These are phyloP conservation scores for Xiphophorus birchmanni DNA, from an alignment of 2,797 vertebrate species.

Conservation along the genomic window DNA sequence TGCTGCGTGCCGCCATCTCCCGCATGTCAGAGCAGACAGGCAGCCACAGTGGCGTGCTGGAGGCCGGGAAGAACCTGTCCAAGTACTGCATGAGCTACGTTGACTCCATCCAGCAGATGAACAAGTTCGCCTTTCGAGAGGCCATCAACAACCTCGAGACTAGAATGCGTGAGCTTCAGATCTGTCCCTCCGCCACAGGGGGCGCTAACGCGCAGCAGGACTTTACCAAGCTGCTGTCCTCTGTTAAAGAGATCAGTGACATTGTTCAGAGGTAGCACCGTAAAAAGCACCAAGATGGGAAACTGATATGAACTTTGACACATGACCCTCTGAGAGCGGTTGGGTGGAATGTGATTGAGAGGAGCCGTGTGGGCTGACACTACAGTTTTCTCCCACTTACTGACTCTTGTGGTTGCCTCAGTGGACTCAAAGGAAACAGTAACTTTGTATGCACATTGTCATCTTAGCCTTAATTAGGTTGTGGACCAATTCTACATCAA, in stretches of 20 bases:
- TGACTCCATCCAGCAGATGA: conserved; percentile 99
- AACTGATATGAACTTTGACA: conserved; percentile 39
- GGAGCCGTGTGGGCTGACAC: conserved; percentile 39
- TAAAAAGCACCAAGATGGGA: conserved; percentile 22
- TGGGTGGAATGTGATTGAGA: conserved; percentile 22
- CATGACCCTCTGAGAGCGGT: conserved; percentile 26
- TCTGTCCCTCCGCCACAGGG: conserved; percentile 89
- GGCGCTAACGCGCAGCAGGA: conserved; percentile 89
- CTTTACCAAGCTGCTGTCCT: conserved; percentile 96
- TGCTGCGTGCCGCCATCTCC: conserved; percentile 88
- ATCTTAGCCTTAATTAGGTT: conserved; percentile 41
- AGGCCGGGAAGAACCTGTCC: conserved; percentile 97
- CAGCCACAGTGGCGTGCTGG: conserved; percentile 93
- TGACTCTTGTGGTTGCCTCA: conserved; percentile 63
- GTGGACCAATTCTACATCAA: conserved; percentile 60
- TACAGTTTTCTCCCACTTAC: conserved; percentile 43
- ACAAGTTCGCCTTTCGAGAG: conserved; percentile 97
- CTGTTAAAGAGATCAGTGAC: conserved; percentile 96
- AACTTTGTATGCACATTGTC: conserved; percentile 64
- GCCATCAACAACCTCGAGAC: conserved; percentile 98
- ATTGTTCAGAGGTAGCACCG: conserved; percentile 97
- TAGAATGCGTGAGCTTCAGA: conserved; percentile 93
- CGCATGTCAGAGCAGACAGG: conserved; percentile 94
- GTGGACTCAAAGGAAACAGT: conserved; percentile 44
- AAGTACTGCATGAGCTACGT: conserved; percentile 95